These are phyloP conservation scores for Blomia tropicalis DNA, from an alignment of 2,888 invertebrate species.

Conservation along the genomic window DNA sequence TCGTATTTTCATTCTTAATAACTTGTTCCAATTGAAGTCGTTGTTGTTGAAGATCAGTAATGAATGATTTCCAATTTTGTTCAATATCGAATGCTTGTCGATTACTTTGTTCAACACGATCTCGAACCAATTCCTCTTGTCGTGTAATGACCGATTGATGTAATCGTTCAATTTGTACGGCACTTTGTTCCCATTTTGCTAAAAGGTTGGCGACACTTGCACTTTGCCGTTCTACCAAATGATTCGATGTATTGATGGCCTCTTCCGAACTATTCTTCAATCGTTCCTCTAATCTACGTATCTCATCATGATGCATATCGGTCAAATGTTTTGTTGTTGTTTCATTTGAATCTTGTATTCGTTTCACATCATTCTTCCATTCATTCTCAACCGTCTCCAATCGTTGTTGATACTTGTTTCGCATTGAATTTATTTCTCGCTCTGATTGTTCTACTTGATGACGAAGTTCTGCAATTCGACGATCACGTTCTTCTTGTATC, in stretches of 20 bases:
- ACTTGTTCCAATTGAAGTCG: conserved; percentile 11
- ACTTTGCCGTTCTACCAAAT: conserved; percentile 9
- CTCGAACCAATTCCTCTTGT: conserved; percentile 22
- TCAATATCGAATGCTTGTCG: conserved; percentile 17
- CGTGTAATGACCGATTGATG: conserved; percentile 17
- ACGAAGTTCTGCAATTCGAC: conserved; percentile 22
- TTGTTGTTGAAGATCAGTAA: conserved; percentile 33
- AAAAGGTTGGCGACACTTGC: conserved; percentile 14
- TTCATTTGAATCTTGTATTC: conserved; percentile 28
- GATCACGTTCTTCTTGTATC: conserved; percentile 25
- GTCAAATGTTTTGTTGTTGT: conserved; percentile 20
- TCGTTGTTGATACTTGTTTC: conserved; percentile 25
- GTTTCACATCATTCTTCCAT: conserved; percentile 27
- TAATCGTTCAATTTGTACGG: conserved; percentile 22
- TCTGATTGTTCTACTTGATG: conserved; percentile 20
- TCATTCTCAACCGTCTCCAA: conserved; percentile 24
- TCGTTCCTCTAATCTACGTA: conserved; percentile 25
- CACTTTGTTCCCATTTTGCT: conserved; percentile 23
- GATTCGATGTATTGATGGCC: neutral
- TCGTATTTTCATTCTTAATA: conserved; percentile 19
- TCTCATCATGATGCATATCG: conserved; percentile 29
- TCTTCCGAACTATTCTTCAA: conserved; percentile 28
- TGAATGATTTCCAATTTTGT: conserved; percentile 19
- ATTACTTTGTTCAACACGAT: neutral
- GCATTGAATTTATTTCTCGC: conserved; percentile 24